Percentiles rank a stretch among this genome's conserved stretches.
phyloP scores from a whole-genome alignment of 2,888 invertebrate species.

The Acrocyrtus sp. region DNA sequence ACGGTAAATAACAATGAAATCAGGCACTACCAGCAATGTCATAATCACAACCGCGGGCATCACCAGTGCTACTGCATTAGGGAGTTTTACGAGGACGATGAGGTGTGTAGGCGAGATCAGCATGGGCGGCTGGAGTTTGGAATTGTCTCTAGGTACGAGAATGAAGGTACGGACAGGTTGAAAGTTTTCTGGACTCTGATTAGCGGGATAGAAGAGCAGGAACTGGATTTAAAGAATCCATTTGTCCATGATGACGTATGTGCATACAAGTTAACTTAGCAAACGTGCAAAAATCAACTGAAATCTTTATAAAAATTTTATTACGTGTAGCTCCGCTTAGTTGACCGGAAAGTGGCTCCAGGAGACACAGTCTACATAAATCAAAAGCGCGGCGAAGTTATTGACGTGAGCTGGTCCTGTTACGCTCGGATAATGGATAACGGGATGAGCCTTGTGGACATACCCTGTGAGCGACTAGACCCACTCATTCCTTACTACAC shows the following conservation, averaged over 20 bases:
- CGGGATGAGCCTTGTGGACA: slow-evolving; percentile 17
- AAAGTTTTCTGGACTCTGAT: slow-evolving; percentile 36
- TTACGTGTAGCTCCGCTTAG: slow-evolving; percentile 12
- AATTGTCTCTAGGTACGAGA: slow-evolving; percentile 2
- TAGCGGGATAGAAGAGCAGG: slow-evolving; percentile 13
- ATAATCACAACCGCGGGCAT: too few species aligned
- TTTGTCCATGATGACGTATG: neutral
- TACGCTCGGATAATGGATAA: slow-evolving; percentile 22
- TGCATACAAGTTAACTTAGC: neutral
- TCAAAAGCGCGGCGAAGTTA: slow-evolving; percentile 31
- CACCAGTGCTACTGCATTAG: neutral
- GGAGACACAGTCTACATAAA: slow-evolving; percentile 15
- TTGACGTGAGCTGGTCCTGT: slow-evolving; percentile 24
- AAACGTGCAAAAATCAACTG: neutral
- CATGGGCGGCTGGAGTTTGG: slow-evolving; percentile 31
- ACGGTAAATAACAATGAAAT: neutral
- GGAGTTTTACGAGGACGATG: slow-evolving; percentile 34
- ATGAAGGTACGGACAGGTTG: neutral
- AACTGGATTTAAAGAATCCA: neutral
- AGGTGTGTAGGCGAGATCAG: slow-evolving; percentile 28
- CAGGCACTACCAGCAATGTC: neutral
- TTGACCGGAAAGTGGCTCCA: slow-evolving; percentile 21
- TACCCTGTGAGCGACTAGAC: slow-evolving; percentile 30
- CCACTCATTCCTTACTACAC: slow-evolving; percentile 29
- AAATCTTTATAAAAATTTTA: neutral